Percentiles rank a stretch among this genome's conserved stretches.
phyloP scores from a whole-genome alignment of 2,113 vertebrate species.

The Pomatostomus ruficeps region DNA sequence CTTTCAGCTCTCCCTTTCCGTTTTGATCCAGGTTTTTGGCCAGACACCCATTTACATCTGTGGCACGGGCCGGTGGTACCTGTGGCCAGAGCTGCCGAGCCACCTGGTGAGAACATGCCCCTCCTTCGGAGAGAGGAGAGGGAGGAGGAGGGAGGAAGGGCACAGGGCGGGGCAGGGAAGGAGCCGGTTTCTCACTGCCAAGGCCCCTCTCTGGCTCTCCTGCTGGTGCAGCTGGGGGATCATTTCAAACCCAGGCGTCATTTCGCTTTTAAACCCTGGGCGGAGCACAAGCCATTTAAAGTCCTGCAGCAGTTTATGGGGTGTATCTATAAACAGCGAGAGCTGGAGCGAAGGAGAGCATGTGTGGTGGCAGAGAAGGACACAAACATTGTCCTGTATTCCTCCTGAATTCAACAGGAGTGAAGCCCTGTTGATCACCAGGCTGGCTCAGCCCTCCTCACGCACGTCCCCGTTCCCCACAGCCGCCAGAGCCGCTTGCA shows the following conservation, averaged over 20 bases:
- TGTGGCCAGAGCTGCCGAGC: conserved; percentile 70
- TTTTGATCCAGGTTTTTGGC: conserved; percentile 68
- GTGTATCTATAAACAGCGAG: not conserved
- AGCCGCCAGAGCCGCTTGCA: not conserved
- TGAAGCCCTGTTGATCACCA: not conserved
- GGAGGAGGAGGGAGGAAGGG: not conserved
- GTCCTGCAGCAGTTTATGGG: not conserved
- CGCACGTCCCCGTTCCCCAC: accelerated
- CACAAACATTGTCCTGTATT: not conserved
- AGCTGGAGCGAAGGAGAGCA: not conserved
- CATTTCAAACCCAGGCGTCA: not conserved
- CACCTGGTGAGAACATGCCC: conserved; percentile 48
- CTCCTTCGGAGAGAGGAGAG: not conserved
- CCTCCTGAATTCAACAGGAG: not conserved
- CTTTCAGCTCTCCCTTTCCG: not conserved
- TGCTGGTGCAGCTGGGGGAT: not conserved
- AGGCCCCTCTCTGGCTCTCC: not conserved
- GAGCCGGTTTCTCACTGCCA: not conserved
- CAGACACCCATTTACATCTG: conserved; percentile 69
- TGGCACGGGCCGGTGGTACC: conserved; percentile 51
- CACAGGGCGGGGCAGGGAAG: not conserved
- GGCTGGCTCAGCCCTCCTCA: not conserved
- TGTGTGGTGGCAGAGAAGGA: not conserved
- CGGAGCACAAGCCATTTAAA: not conserved
- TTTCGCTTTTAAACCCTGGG: not conserved